Base-by-base conservation (phyloP, 2,113 vertebrate genomes). In the Lanius ludovicianus region DNA sequence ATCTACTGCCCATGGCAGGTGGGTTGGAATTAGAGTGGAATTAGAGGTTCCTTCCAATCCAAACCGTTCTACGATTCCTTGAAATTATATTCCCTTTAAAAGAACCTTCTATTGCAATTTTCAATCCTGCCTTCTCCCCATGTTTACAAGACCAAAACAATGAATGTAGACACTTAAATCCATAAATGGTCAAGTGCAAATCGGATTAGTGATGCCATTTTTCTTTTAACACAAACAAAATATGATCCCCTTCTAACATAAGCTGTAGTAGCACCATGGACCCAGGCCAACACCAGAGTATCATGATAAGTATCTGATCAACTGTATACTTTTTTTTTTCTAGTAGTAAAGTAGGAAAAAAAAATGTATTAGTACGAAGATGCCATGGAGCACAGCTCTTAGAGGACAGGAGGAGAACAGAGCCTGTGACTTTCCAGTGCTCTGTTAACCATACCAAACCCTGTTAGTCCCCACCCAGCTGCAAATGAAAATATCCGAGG, bases 1-100 rank as follows among this genome's bases (percentile, higher is more conserved):
- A 20, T 28, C 15, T 33, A 44, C 3, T 8, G 0, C 31, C n/a
- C 39, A 30, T 5, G 14, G 24, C 30, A 35, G n/a, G 11, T 0
- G 0, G 15, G 2, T 10, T 55, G 41, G 41, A 89, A 68, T 47
- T 41, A 47, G 13, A 83, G 5, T 55, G 41, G 41, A 89, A 68
- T 47, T 41, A 47, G 13, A 83, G 5, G 25, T 31, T 39, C 25
- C 20, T 69, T 76, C 69, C 78, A 68, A 62, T 14, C 5, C 41
- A 68, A 89, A 62, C 21, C 14, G 9, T 41, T 76, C 30, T 19
- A 31, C 0, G 0, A 31, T 49, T 83, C n/a, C 17, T 55, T 42
- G 37, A 59, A 87, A 46, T 56, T 18, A 37, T 27, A 44, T 68
- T 79, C 46, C 20, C 63, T 46, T 83, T 42, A 62, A 56, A 82